Percentiles rank a stretch among this genome's conserved stretches.
Evolutionary conservation across 2,797 vertebrate species (phyloP).

Genomic region (Sitta carolinensis): DNA sequence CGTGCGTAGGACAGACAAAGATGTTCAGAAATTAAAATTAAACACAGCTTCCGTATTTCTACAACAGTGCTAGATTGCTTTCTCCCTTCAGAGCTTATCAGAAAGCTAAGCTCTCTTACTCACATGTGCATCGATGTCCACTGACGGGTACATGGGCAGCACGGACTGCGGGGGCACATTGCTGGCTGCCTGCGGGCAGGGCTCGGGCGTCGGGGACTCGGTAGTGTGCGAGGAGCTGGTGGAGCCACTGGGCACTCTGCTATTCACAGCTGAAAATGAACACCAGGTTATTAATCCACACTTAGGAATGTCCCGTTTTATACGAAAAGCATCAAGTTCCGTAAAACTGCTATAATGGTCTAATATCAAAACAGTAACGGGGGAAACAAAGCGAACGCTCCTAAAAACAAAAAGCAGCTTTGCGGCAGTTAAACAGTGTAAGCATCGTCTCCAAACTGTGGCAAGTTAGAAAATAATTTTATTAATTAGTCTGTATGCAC

Average conservation of each 20-base stretch:
- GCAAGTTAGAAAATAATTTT: background rate
- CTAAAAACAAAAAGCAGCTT: conserved; percentile 6
- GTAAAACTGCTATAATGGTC: background rate
- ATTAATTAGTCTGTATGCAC: background rate
- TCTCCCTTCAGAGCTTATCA: background rate
- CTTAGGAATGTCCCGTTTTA: background rate
- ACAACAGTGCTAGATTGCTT: background rate
- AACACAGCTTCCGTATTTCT: background rate
- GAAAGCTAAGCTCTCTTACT: conserved; percentile 58
- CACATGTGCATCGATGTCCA: conserved; percentile 98
- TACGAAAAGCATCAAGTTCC: background rate
- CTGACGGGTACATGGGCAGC: conserved; percentile 92
- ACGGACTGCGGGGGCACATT: conserved; percentile 86
- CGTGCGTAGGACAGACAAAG: background rate
- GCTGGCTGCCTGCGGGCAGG: conserved; percentile 82
- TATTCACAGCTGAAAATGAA: conserved; percentile 91
- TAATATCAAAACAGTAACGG: background rate
- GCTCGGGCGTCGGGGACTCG: conserved; percentile 86
- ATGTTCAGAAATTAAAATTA: background rate
- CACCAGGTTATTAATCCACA: conserved; percentile 13
- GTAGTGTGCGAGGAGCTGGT: conserved; percentile 79
- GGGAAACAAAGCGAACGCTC: background rate
- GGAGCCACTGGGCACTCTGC: conserved; percentile 85
- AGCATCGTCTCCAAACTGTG: background rate
- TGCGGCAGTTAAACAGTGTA: background rate